These are phyloP conservation scores for Tetrapedia diversipes DNA, from an alignment of 2,888 invertebrate species.

Conservation along the genomic window DNA sequence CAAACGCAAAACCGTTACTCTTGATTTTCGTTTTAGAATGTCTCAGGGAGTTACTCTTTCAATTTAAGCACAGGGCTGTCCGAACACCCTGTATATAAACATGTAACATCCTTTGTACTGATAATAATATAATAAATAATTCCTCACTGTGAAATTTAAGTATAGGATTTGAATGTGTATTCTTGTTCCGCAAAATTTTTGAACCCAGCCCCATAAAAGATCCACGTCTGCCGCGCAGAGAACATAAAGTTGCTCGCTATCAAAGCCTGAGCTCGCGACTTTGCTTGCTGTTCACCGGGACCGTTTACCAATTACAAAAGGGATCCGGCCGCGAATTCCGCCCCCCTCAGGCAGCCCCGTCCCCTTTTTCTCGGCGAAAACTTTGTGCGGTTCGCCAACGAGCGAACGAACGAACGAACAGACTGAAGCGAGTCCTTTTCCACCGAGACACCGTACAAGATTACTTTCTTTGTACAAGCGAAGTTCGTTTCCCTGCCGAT, in stretches of 20 bases:
- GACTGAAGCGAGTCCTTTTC: constrained; percentile 56
- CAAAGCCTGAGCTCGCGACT: constrained; percentile 47
- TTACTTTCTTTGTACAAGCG: constrained; percentile 70
- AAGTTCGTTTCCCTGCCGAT: constrained; percentile 70
- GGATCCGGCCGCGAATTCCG: constrained; percentile 56
- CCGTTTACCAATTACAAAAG: constrained; percentile 75
- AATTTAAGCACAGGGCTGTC: no score
- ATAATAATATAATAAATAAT: no score
- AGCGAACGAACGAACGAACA: constrained; percentile 2
- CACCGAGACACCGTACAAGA: constrained; percentile 67
- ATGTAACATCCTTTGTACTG: no score
- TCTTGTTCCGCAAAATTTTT: no score
- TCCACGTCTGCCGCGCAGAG: no score
- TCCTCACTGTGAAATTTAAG: no score
- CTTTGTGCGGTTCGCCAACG: constrained; percentile 63
- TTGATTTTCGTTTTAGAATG: no score
- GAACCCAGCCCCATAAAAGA: no score
- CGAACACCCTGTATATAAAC: no score
- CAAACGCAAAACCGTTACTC: no score
- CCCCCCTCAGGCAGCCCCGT: constrained; percentile 11
- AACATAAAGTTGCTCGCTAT: constrained; percentile 51
- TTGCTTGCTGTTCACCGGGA: constrained; percentile 47
- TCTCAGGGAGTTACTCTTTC: no score
- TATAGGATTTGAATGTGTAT: no score
- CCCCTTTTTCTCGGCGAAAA: constrained; percentile 62